A percentile compares a stretch with the other conserved stretches of the same genome.
Conservation (phyloP, 2,113 vertebrate species). For the Typhlomys cinereus region DNA sequence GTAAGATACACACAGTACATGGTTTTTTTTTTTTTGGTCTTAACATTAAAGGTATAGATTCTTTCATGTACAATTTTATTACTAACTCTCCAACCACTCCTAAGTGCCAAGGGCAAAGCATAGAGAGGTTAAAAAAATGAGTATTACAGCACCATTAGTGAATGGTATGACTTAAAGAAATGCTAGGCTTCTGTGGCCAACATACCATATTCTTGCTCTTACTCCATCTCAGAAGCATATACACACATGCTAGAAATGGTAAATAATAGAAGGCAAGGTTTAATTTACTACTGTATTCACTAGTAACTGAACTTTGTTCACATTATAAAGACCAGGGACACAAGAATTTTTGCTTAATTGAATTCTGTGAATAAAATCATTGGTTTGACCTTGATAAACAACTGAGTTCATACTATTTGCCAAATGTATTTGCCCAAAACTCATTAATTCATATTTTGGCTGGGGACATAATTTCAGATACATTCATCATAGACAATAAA, state of each 20-base stretch:
- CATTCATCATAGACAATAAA: not conserved
- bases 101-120: not conserved
- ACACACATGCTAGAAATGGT: not conserved
- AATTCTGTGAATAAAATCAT: not conserved
- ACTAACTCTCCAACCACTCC: not conserved
- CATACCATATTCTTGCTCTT: not conserved
- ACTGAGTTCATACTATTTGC: not conserved
- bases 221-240: not conserved
- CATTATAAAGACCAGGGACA: not conserved
- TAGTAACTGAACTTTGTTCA: not conserved
- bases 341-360: not conserved
- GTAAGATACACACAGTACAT: not conserved
- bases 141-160: not conserved
- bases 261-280: not conserved
- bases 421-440: not conserved
- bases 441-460: not conserved
- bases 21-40: not conserved
- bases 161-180: not conserved
- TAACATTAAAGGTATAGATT: not conserved
- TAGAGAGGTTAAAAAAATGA: not conserved
- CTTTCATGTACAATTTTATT: not conserved
- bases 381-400: not conserved
- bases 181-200: not conserved
- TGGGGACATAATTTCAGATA: not conserved
- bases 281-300: not conserved